Evolutionary conservation across 2,888 invertebrate species (phyloP), one percentile per base, ranked within the genome.

Genomic region (Nephrocerus scutellatus): DNA sequence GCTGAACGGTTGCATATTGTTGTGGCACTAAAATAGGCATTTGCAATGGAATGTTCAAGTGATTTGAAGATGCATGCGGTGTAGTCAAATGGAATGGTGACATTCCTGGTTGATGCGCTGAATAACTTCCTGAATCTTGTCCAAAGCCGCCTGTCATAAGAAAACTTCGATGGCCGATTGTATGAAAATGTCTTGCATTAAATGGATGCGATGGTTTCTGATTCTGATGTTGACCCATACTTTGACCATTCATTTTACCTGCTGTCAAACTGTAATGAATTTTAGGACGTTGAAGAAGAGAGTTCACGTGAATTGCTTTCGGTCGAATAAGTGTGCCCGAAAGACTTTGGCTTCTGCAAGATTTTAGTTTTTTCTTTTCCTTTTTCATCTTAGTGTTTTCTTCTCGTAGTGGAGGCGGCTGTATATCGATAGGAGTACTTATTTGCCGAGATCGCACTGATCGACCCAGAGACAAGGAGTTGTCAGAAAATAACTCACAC

Each of bases 371-470:
- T 49, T 73, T 70, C 32, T 75, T 74, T 20, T 72, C 69, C 35
- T 56, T 57, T 38, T 61, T 62, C 50, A 74, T 75, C 59, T 76
- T 81, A 55, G 77, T 77, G 40, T 75, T 74, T 55, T 81, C 80
- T 35, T 75, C 73, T 54, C 77, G 79, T 8, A 83, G 82, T 1
- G 86, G 84, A 3, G 90, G 88, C 21, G 90, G 89, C 7, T 87
- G 86, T 30, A 85, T 83, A n/a, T 82, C 79, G 2, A 84, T 80
- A 0, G 86, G 84, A 38, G 82, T 76, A 36, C 79, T 73, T 48
- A 90, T 81, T 68, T 90, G 90, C 3, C 91, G 76, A 0, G 89
- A 88, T 30, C 90, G 73, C 19, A 80, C 74, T 15, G 80, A 80
- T 31, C 82, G 72, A 12, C 80, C 74, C 41, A 76, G 55, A 48